A percentile compares a stretch with the other conserved stretches of the same genome.
phyloP scores from a whole-genome alignment of 2,113 vertebrate species.

The Gallinago paraguaiae region DNA sequence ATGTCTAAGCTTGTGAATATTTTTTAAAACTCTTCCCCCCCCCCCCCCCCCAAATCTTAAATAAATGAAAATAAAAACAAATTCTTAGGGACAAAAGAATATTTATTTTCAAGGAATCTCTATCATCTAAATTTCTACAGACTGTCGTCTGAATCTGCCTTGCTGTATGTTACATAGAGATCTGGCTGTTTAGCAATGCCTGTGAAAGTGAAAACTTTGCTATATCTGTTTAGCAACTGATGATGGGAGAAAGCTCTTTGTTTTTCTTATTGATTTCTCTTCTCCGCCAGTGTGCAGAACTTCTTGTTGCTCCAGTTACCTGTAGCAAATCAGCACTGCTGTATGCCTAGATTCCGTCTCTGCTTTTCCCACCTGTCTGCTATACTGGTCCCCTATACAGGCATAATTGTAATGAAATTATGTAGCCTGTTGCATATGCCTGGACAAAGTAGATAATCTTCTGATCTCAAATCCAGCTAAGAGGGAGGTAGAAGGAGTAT shows the following conservation, averaged over 20 bases:
- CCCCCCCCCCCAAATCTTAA: background rate
- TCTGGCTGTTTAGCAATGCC: background rate
- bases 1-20: background rate
- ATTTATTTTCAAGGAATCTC: background rate
- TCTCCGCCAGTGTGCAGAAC: background rate
- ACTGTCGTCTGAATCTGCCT: background rate
- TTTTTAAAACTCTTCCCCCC: background rate
- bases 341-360: background rate
- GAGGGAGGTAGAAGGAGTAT: background rate
- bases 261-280: background rate
- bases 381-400: background rate
- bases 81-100: background rate
- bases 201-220: background rate
- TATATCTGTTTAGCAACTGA: background rate
- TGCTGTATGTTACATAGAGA: background rate
- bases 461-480: background rate
- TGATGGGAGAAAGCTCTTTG: background rate
- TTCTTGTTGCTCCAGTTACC: background rate
- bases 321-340: background rate
- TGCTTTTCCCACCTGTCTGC: background rate
- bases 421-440: background rate
- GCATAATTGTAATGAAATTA: background rate
- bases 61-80: background rate
- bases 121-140: background rate
- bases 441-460: background rate